Base-by-base conservation (phyloP, 2,113 vertebrate genomes). In the Bufo bufo region DNA sequence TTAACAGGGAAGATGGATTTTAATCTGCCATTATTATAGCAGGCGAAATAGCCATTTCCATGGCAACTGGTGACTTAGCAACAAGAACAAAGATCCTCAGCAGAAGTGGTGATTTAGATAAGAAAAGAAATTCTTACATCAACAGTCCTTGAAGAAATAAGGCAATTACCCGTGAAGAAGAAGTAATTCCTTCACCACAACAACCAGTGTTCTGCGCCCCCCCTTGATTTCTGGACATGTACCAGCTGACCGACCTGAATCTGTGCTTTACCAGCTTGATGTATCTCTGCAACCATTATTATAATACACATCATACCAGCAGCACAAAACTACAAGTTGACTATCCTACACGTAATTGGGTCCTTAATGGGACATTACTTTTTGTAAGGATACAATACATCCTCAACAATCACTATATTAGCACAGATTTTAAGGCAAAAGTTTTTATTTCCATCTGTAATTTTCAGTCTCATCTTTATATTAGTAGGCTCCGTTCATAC, bases 31-130 rank as follows among this genome's bases (percentile, higher is more conserved):
- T 58, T 88, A 78, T 45, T 66, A 84, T 59, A 69, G 45, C 50
- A 45, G 81, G 71, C 82, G 58, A 88, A 84, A 79, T 58, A 77
- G 71, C 58, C 11, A 84, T 89, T 84, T 16, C 81, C 82, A 89
- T 89, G 82, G 61, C 49, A 69, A 89, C 87, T 75, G n/a, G 87
- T 84, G 81, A 69, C 87, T 89, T 89, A 78, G 87, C 81, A 89
- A 89, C 87, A 43, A 50, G 87, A 88, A 77, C 49, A 84, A 77
- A 75, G 74, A 88, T 65, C 84, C 47, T 69, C 20, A 56, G 58
- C 61, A 77, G 72, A 89, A 89, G 81, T 83, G 43, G 71, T 84
- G 71, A 65, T 83, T 65, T 77, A 74, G 45, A 77, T 69, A 82
- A 74, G 61, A n/a, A 66, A 80, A 75, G 10, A 54, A 52, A 81